Conservation (phyloP, 1,140 invertebrate species). For the Stenopsyche tienmushanensis region DNA sequence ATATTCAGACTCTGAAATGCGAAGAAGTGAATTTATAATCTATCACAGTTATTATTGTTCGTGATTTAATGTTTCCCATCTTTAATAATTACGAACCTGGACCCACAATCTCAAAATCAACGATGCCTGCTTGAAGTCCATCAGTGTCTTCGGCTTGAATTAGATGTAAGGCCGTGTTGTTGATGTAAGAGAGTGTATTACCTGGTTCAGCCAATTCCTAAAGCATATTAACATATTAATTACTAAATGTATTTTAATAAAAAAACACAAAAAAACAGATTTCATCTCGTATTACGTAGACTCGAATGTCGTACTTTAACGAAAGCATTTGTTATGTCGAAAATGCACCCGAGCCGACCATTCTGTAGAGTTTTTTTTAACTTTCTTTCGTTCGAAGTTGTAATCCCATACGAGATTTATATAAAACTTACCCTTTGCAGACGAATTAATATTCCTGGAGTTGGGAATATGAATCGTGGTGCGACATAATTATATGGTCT, state of each 20-base stretch:
- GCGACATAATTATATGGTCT: constrained; percentile 43
- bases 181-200: constrained; percentile 12
- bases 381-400: too few relatives aligned
- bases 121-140: constrained; percentile 50
- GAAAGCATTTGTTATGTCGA: too few relatives aligned
- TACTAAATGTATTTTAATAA: background rate
- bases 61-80: background rate
- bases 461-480: constrained; percentile 37
- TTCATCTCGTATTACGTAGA: background rate
- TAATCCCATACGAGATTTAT: background rate
- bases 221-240: background rate
- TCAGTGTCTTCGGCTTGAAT: constrained; percentile 52
- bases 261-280: background rate
- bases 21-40: background rate
- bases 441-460: constrained; percentile 1
- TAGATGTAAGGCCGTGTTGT: constrained; percentile 38
- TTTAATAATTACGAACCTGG: constrained; percentile 26
- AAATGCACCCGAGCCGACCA: too few relatives aligned
- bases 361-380: too few relatives aligned
- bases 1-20: background rate
- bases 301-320: background rate
- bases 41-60: background rate
- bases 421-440: constrained; percentile 17
- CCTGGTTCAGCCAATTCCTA: constrained; percentile 17
- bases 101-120: constrained; percentile 49